Evolutionary conservation across 2,888 invertebrate species (phyloP).

Genomic region (Mystacides longicornis): DNA sequence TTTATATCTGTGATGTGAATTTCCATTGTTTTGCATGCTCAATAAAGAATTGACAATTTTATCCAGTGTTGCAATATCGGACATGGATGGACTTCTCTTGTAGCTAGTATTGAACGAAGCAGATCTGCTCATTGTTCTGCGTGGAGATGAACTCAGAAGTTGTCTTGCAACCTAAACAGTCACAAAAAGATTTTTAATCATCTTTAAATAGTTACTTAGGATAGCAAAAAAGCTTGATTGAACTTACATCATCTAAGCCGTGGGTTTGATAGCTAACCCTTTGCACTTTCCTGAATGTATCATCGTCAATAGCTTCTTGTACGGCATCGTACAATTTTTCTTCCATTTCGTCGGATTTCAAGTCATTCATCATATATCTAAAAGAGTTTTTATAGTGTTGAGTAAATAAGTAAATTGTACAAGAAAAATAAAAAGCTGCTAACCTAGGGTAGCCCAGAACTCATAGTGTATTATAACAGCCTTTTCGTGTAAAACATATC

Average conservation of each 20-base stretch:
- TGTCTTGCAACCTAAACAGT: conserved; percentile 21
- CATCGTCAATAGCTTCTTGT: conserved; percentile 58
- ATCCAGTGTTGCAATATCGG: conserved; percentile 56
- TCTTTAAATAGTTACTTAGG: too few relatives aligned
- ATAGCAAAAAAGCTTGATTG: too few relatives aligned
- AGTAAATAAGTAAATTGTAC: not conserved
- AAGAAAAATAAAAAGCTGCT: not conserved
- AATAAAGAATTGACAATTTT: conserved; percentile 55
- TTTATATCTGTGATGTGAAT: conserved; percentile 20
- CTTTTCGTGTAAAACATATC: too few relatives aligned
- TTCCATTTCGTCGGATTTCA: conserved; percentile 47
- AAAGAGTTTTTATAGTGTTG: conserved; percentile 2
- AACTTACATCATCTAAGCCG: conserved; percentile 56
- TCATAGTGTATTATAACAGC: too few relatives aligned
- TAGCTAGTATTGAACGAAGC: conserved; percentile 29
- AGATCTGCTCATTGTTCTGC: conserved; percentile 29
- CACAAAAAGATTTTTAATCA: not conserved
- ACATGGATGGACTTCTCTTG: conserved; percentile 34
- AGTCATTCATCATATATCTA: conserved; percentile 47
- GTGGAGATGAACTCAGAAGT: conserved; percentile 17
- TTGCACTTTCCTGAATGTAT: conserved; percentile 64
- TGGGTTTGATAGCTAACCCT: conserved; percentile 66
- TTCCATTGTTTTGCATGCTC: conserved; percentile 40
- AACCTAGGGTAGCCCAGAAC: too few relatives aligned
- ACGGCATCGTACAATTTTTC: conserved; percentile 58